phyloP scores from a whole-genome alignment of 2,113 vertebrate genomes.

The Cynopterus brachyotis region DNA sequence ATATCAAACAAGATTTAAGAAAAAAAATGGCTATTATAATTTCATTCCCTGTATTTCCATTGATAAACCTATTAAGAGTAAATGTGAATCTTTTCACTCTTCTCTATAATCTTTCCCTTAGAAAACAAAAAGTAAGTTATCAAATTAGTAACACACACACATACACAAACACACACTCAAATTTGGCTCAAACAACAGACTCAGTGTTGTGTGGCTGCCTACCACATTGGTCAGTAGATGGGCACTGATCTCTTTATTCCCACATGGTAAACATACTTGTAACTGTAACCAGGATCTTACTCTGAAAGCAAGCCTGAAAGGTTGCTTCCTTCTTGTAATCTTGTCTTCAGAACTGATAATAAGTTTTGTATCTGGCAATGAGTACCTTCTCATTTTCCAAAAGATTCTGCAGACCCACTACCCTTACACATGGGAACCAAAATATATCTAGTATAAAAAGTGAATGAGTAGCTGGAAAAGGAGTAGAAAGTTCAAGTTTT shows the following conservation, averaged over 20 bases:
- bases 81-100: not conserved
- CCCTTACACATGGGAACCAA: not conserved
- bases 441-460: not conserved
- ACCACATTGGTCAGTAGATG: not conserved
- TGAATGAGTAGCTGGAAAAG: not conserved
- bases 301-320: not conserved
- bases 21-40: not conserved
- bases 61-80: no score
- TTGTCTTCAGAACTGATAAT: not conserved
- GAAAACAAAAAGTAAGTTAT: not conserved
- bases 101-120: not conserved
- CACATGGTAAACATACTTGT: accelerated
- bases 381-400: not conserved
- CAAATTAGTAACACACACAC: not conserved
- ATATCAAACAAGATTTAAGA: not conserved
- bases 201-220: not conserved
- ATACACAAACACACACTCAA: not conserved
- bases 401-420: not conserved
- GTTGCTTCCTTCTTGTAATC: not conserved
- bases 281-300: not conserved
- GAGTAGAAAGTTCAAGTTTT: not conserved
- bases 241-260: not conserved
- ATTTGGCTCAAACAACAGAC: not conserved
- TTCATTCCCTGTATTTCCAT: not conserved
- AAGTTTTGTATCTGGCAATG: not conserved